Conservation (phyloP, 2,888 invertebrate genomes). For the Nemoura dubitans region DNA sequence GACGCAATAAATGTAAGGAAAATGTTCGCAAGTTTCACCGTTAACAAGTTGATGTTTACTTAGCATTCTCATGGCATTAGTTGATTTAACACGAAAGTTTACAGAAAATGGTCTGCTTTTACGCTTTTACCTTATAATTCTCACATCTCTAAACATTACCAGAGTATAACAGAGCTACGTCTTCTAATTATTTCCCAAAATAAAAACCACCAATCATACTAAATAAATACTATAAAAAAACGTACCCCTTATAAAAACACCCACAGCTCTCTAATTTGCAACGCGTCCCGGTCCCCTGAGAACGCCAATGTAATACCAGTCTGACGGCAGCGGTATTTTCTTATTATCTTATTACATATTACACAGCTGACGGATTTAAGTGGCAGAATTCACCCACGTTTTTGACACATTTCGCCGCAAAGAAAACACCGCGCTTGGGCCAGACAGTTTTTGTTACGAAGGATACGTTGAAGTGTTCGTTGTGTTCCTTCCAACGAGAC, state of each 20-base stretch:
- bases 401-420: conserved; percentile 38
- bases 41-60: background rate
- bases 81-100: background rate
- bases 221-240: background rate
- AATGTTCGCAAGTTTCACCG: background rate
- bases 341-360: background rate
- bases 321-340: background rate
- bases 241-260: background rate
- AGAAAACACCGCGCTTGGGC: conserved; percentile 23
- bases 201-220: background rate
- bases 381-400: conserved; percentile 21
- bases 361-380: conserved; percentile 1
- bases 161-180: background rate
- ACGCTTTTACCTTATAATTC: background rate
- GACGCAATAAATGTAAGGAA: background rate
- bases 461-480: background rate
- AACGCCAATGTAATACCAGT: background rate
- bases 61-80: background rate
- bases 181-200: too few species aligned
- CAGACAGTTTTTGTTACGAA: background rate
- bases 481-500: background rate
- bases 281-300: background rate
- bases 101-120: background rate
- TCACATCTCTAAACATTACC: background rate
- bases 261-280: background rate